Evolutionary conservation across 1,140 invertebrate species (phyloP).

Genomic region (Phymastichus coffea): DNA sequence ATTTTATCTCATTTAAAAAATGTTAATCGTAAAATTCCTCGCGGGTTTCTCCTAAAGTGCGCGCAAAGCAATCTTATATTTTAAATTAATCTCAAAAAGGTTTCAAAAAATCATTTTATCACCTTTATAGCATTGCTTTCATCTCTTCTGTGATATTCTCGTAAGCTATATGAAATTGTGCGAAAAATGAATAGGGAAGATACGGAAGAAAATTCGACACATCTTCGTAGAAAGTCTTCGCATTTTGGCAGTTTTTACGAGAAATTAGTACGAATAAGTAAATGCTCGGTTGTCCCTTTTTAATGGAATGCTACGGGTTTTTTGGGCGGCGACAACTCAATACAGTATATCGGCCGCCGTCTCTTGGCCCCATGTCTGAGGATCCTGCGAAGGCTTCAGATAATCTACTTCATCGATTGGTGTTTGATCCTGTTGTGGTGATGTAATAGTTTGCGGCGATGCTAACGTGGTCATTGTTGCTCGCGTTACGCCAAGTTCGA

Average conservation of each 20-base stretch:
- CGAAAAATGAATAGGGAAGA: too few species aligned
- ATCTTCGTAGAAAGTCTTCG: constrained; percentile 9
- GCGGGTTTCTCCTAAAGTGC: constrained; percentile 29
- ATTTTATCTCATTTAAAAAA: too few species aligned
- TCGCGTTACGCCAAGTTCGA: constrained; percentile 66
- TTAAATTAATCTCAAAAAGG: constrained; percentile 37
- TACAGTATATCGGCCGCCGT: constrained; percentile 67
- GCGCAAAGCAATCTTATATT: constrained; percentile 27
- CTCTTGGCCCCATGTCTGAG: constrained; percentile 64
- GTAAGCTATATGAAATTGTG: background rate
- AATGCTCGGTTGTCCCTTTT: constrained; percentile 17
- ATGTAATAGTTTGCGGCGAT: constrained; percentile 29
- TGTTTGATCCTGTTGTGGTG: constrained; percentile 23
- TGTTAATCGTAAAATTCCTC: constrained; percentile 29
- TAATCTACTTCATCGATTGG: constrained; percentile 50
- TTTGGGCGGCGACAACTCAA: constrained; percentile 33
- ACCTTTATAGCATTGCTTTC: background rate
- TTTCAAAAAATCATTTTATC: constrained; percentile 20
- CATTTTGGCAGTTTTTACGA: constrained; percentile 24
- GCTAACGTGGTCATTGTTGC: constrained; percentile 36
- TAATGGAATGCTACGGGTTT: constrained; percentile 28
- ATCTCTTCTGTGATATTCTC: constrained; percentile 1
- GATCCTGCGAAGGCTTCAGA: constrained; percentile 61
- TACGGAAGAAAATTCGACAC: background rate
- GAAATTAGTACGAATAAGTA: constrained; percentile 12